phyloP scores from a whole-genome alignment of 2,888 invertebrate species.

The Colletes collaris region DNA sequence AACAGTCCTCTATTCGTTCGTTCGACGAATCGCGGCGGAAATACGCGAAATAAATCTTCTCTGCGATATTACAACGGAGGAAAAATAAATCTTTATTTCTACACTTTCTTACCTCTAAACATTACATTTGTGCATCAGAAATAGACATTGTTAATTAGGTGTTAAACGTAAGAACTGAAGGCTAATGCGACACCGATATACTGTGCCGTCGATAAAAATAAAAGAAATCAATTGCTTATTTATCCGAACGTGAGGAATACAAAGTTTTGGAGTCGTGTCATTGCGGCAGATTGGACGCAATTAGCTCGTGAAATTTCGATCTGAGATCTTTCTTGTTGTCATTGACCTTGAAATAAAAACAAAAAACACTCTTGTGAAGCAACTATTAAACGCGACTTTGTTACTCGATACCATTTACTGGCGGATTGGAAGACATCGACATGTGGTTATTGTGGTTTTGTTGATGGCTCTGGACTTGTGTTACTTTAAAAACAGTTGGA shows the following conservation, averaged over 20 bases:
- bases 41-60: not conserved
- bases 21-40: not conserved
- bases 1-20: too few relatives aligned
- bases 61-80: not conserved
- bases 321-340: conserved; percentile 18
- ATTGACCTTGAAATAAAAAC: conserved; percentile 49
- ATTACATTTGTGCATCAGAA: conserved; percentile 28
- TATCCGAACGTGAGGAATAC: conserved; percentile 6
- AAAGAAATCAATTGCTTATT: conserved; percentile 20
- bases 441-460: conserved; percentile 82
- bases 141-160: conserved; percentile 4
- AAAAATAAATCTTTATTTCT: conserved; percentile 34
- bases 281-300: conserved; percentile 9
- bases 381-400: conserved; percentile 34
- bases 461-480: conserved; percentile 83
- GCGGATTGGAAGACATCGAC: conserved; percentile 65
- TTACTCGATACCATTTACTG: conserved; percentile 78
- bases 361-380: conserved; percentile 34
- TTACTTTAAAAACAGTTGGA: conserved; percentile 86
- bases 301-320: conserved; percentile 10
- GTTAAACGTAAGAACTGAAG: conserved; percentile 27
- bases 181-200: conserved; percentile 41
- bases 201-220: conserved; percentile 29
- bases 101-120: conserved; percentile 23
- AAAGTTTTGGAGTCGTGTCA: conserved; percentile 13